A percentile compares a stretch with the other conserved stretches of the same genome.
These are phyloP conservation scores for Chauna torquata DNA, from an alignment of 2,113 vertebrate genomes.

Conservation along the genomic window DNA sequence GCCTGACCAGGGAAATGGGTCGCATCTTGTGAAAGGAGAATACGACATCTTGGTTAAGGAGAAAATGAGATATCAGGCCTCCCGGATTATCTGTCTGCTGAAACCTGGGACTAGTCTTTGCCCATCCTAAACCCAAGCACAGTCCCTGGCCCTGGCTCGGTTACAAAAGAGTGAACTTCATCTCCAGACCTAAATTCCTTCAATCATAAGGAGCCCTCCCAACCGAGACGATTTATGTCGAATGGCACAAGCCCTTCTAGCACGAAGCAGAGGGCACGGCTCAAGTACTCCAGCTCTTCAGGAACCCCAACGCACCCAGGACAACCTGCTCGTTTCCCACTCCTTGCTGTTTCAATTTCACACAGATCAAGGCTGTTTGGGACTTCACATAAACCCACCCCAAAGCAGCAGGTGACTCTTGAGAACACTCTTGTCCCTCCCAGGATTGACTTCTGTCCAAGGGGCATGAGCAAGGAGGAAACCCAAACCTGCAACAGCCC, in stretches of 20 bases:
- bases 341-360: background rate
- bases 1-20: background rate
- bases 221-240: background rate
- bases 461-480: background rate
- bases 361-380: background rate
- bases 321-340: background rate
- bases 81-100: background rate
- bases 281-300: too few relatives aligned
- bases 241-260: background rate
- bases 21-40: background rate
- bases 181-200: background rate
- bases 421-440: rapidly evolving
- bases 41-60: background rate
- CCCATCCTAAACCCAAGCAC: background rate
- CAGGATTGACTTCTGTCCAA: background rate
- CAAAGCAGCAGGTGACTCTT: background rate
- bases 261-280: background rate
- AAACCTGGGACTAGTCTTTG: background rate
- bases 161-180: background rate
- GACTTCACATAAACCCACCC: background rate
- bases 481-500: background rate
- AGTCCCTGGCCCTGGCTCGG: too few relatives aligned
- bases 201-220: background rate
- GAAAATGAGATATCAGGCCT: background rate
- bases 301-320: background rate